Percentiles rank a stretch among this genome's conserved stretches.
phyloP scores from a whole-genome alignment of 2,888 invertebrate genomes.

The Brachypalpus laphriformis region DNA sequence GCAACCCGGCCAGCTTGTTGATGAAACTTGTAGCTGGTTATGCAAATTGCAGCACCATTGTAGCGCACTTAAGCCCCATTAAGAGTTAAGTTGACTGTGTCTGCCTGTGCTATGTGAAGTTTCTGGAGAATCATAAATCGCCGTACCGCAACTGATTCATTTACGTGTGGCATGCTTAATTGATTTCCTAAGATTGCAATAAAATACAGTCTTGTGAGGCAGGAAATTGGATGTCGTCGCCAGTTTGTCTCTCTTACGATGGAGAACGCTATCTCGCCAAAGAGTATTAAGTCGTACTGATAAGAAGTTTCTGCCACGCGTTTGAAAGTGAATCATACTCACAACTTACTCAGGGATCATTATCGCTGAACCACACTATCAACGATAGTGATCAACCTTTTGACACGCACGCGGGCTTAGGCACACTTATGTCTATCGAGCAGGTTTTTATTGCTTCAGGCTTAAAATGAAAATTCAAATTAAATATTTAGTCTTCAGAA shows the following conservation, averaged over 20 bases:
- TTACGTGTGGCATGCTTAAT: constrained; percentile 13
- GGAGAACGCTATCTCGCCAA: not conserved
- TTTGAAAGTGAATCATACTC: constrained; percentile 35
- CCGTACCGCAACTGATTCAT: constrained; percentile 26
- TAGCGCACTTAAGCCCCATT: constrained; percentile 50
- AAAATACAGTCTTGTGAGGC: not conserved
- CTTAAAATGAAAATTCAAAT: not conserved
- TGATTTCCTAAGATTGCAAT: constrained; percentile 20
- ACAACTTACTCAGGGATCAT: no score
- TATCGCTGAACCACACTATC: no score
- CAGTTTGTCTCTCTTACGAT: constrained; percentile 21
- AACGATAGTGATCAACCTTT: not conserved
- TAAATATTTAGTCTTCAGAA: not conserved
- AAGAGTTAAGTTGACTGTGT: not conserved
- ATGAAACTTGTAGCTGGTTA: constrained; percentile 38
- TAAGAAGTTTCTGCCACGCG: constrained; percentile 9
- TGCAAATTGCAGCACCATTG: constrained; percentile 53
- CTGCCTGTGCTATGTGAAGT: not conserved
- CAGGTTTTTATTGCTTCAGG: not conserved
- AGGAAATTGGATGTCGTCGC: constrained; percentile 24
- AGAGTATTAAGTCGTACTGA: not conserved
- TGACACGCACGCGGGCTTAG: not conserved
- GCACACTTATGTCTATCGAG: not conserved
- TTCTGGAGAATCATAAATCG: constrained; percentile 11
- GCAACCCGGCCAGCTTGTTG: not conserved